These are phyloP conservation scores for Melanotaenia duboulayi DNA, from an alignment of 2,113 vertebrate species.

Conservation along the genomic window DNA sequence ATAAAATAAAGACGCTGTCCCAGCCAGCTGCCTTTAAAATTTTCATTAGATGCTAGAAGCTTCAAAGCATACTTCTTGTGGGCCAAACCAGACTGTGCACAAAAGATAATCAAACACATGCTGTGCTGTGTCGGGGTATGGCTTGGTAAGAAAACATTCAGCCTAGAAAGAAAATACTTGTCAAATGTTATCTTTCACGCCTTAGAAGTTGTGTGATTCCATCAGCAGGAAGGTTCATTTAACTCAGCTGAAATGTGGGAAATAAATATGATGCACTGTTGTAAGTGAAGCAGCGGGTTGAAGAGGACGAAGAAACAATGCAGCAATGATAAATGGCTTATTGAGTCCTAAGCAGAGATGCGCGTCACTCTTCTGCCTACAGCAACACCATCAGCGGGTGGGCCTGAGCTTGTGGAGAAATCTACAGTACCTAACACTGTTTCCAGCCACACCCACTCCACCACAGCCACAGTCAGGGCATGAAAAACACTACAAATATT, in stretches of 20 bases:
- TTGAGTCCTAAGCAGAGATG: conserved; percentile 51
- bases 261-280: background rate
- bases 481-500: conserved; percentile 42
- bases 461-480: conserved; percentile 30
- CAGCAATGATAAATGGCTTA: conserved; percentile 31
- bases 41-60: conserved; percentile 17
- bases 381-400: conserved; percentile 28
- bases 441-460: conserved; percentile 42
- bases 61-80: conserved; percentile 30
- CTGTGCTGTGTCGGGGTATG: conserved; percentile 61
- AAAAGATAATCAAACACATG: conserved; percentile 28
- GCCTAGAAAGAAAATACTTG: background rate
- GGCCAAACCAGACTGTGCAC: conserved; percentile 43
- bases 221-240: background rate
- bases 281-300: background rate
- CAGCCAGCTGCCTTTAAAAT: conserved; percentile 57
- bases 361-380: conserved; percentile 32
- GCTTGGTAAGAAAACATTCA: conserved; percentile 41
- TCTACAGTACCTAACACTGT: conserved; percentile 46
- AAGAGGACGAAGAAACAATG: background rate
- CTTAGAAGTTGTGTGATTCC: background rate
- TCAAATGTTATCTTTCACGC: conserved; percentile 18
- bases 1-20: conserved; percentile 31
- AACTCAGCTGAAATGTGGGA: background rate
- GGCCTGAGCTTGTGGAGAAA: conserved; percentile 54